Percentiles rank a stretch among this genome's conserved stretches.
Evolutionary conservation across 2,113 vertebrate species (phyloP).

Genomic region (Sminthopsis crassicaudata): DNA sequence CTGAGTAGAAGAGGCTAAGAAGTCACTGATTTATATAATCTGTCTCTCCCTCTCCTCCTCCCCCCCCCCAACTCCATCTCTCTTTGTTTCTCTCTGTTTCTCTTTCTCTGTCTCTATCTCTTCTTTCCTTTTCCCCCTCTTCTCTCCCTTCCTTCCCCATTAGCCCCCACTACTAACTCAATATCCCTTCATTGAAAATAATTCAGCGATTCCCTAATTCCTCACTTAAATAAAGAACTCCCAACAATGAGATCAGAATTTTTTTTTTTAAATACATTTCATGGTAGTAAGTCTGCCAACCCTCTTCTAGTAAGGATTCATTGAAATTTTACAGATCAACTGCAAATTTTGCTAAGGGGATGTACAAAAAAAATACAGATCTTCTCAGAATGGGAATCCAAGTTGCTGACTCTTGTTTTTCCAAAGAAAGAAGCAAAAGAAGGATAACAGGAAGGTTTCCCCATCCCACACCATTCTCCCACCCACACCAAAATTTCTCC

Average conservation of each 20-base stretch:
- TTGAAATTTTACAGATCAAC: background rate
- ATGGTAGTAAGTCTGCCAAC: background rate
- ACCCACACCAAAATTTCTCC: background rate
- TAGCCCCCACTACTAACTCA: background rate
- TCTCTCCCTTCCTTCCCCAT: background rate
- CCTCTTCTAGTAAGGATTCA: background rate
- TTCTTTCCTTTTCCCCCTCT: background rate
- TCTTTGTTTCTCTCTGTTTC: fast-evolving
- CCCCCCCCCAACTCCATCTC: too few relatives aligned
- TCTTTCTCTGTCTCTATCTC: background rate
- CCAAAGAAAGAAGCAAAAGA: background rate
- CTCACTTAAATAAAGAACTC: background rate
- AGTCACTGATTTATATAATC: background rate
- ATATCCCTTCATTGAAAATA: background rate
- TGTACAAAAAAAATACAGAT: background rate
- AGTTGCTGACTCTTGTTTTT: background rate
- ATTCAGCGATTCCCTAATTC: background rate
- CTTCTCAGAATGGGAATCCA: background rate
- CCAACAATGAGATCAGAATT: background rate
- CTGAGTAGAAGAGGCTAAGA: slow-evolving; percentile 28
- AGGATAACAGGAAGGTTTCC: background rate
- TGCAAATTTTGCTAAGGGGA: background rate
- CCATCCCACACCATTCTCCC: background rate
- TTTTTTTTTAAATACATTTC: background rate
- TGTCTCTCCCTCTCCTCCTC: background rate